Conservation (phyloP, 2,797 vertebrate genomes). For the Arnoldichthys spilopterus region DNA sequence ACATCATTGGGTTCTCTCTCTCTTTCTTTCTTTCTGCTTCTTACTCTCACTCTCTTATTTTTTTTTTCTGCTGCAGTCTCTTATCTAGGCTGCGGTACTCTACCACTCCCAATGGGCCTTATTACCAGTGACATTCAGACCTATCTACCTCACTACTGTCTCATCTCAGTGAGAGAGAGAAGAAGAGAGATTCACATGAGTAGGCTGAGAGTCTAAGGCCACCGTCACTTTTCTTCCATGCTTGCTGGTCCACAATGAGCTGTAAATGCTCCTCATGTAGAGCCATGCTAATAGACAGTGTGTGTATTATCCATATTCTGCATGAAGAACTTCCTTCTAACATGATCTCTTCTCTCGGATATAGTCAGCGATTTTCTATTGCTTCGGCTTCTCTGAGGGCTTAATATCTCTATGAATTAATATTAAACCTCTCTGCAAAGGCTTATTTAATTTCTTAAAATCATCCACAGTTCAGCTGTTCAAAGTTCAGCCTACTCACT, state of each 20-base stretch:
- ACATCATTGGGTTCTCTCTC: conserved; percentile 14
- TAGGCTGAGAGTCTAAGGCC: conserved; percentile 41
- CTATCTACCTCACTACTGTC: conserved; percentile 49
- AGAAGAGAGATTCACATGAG: conserved; percentile 49
- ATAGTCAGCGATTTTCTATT: background rate
- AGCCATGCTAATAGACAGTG: conserved; percentile 36
- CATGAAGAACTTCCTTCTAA: conserved; percentile 28
- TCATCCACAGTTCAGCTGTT: conserved; percentile 8
- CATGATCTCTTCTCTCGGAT: background rate
- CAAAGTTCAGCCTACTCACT: background rate
- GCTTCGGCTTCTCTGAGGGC: background rate
- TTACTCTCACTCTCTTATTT: background rate
- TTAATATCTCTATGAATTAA: conserved; percentile 2
- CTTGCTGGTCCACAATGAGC: conserved; percentile 41
- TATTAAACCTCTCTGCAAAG: conserved; percentile 15
- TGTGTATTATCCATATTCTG: conserved; percentile 23
- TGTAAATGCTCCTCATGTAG: conserved; percentile 24
- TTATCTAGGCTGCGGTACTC: conserved; percentile 35
- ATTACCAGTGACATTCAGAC: conserved; percentile 56
- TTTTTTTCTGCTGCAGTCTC: conserved; percentile 36
- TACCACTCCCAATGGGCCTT: conserved; percentile 49
- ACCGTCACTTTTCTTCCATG: conserved; percentile 40
- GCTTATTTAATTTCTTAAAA: conserved; percentile 17
- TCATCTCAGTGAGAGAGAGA: conserved; percentile 39
- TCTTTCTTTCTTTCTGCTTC: conserved; percentile 9